phyloP scores from a whole-genome alignment of 2,113 vertebrate species.

The Channa argus region DNA sequence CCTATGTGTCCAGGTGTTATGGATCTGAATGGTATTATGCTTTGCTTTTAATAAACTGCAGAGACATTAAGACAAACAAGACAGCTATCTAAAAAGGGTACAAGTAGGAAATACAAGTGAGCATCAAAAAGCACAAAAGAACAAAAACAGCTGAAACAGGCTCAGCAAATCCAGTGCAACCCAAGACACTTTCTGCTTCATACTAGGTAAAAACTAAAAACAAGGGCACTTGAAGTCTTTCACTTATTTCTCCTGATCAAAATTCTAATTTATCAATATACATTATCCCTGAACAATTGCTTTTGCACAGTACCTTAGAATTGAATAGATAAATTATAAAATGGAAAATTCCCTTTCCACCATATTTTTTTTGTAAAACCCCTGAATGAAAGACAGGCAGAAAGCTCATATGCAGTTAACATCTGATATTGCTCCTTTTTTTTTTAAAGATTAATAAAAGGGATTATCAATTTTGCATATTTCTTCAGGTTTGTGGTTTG shows the following conservation, averaged over 20 bases:
- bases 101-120: constrained; percentile 66
- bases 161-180: constrained; percentile 85
- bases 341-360: constrained; percentile 82
- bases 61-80: constrained; percentile 70
- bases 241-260: constrained; percentile 77
- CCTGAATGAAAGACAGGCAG: constrained; percentile 77
- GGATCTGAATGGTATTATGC: constrained; percentile 73
- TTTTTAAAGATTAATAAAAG: constrained; percentile 59
- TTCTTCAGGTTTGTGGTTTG: constrained; percentile 72
- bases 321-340: constrained; percentile 80
- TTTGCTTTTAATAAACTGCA: constrained; percentile 75
- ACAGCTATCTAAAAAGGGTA: constrained; percentile 61
- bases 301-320: constrained; percentile 85
- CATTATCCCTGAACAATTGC: constrained; percentile 82
- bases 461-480: constrained; percentile 77
- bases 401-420: constrained; percentile 64
- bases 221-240: constrained; percentile 73
- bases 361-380: constrained; percentile 77
- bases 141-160: constrained; percentile 69
- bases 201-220: constrained; percentile 71
- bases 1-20: constrained; percentile 68
- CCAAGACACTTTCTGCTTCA: constrained; percentile 79
- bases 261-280: constrained; percentile 72
- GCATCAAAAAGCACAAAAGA: constrained; percentile 48
- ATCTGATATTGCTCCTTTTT: constrained; percentile 82